Percentiles rank a stretch among this genome's conserved stretches.
phyloP scores from a whole-genome alignment of 2,797 vertebrate genomes.

The Podargus strigoides region DNA sequence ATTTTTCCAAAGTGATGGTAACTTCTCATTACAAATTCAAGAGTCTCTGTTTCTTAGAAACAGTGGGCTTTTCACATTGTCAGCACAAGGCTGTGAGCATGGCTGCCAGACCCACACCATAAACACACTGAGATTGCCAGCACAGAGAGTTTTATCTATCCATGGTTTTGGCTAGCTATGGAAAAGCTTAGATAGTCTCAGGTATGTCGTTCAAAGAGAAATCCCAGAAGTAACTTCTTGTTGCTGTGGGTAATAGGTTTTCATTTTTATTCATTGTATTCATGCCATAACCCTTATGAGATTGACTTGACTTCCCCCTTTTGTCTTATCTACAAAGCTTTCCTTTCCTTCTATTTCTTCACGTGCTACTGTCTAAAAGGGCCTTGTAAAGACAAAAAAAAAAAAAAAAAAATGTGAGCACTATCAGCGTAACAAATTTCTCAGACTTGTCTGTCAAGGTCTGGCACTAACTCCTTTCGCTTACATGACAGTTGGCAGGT shows the following conservation, averaged over 20 bases:
- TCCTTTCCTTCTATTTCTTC: not conserved
- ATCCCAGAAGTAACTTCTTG: not conserved
- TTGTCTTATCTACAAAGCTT: not conserved
- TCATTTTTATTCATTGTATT: not conserved
- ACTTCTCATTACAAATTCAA: not conserved
- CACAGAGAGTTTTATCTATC: not conserved
- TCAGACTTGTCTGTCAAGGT: not conserved
- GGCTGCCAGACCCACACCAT: not conserved
- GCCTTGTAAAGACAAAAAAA: not conserved
- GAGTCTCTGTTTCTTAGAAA: not conserved
- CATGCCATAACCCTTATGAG: not conserved
- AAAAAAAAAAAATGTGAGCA: not conserved
- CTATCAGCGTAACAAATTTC: not conserved
- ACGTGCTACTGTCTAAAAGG: not conserved
- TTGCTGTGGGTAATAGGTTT: not conserved
- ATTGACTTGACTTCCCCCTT: not conserved
- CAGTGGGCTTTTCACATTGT: not conserved
- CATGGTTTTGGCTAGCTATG: not conserved
- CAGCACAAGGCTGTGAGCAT: not conserved
- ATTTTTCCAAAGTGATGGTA: not conserved
- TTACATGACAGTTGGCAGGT: not conserved
- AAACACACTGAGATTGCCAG: not conserved
- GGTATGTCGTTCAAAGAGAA: not conserved
- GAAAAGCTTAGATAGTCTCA: not conserved
- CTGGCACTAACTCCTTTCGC: not conserved